phyloP scores from a whole-genome alignment of 2,888 invertebrate species.

The Tuta absoluta region DNA sequence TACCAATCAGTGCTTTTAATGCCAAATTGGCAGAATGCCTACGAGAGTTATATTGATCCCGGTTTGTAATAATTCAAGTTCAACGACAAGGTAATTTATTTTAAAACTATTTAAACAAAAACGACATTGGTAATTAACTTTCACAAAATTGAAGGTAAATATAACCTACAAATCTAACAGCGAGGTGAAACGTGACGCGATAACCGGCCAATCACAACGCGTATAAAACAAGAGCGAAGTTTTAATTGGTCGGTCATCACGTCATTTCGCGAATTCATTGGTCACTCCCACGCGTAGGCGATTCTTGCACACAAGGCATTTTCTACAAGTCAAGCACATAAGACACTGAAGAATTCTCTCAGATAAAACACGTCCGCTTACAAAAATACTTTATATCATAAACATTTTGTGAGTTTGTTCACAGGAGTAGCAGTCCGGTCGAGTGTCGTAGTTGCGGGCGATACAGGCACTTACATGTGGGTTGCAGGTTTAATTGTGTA shows the following conservation, averaged over 20 bases:
- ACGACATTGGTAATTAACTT: constrained; percentile 17
- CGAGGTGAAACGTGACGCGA: constrained; percentile 26
- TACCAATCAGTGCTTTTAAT: constrained; percentile 43
- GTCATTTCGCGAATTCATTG: not conserved
- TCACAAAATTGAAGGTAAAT: constrained; percentile 28
- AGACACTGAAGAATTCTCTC: not conserved
- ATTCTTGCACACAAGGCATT: constrained; percentile 15
- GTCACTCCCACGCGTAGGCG: constrained; percentile 8
- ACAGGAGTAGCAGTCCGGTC: constrained; percentile 34
- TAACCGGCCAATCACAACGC: constrained; percentile 27
- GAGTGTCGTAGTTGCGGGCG: constrained; percentile 34
- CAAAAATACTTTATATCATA: constrained; percentile 13
- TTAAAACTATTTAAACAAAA: constrained; percentile 16
- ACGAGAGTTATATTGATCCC: constrained; percentile 41
- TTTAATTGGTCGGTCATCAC: constrained; percentile 20
- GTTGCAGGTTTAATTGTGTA: no score
- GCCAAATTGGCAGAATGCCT: constrained; percentile 60
- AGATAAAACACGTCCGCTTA: constrained; percentile 8
- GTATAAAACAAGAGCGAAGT: not conserved
- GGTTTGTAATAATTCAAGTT: constrained; percentile 47
- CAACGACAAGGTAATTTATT: constrained; percentile 36
- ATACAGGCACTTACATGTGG: constrained; percentile 17
- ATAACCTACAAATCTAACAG: constrained; percentile 23
- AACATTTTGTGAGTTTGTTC: constrained; percentile 14
- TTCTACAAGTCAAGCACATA: constrained; percentile 17